phyloP scores from a whole-genome alignment of 2,888 invertebrate species.

The Cremastinae sp. region DNA sequence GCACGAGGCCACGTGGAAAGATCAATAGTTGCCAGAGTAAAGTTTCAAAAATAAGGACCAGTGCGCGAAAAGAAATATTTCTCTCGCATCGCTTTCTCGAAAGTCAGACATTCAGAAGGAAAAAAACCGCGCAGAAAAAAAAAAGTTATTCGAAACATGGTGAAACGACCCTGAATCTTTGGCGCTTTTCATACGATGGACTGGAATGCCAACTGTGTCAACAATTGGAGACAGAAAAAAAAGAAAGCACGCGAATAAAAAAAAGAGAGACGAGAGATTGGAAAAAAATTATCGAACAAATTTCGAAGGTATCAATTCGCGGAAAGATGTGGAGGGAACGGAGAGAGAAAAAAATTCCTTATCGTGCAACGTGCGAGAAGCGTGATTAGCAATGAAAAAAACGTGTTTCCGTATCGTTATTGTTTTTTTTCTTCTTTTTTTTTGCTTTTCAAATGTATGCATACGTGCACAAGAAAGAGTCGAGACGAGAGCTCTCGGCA shows the following conservation, averaged over 20 bases:
- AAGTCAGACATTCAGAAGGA: neutral
- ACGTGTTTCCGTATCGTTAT: no score
- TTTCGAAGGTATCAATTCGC: no score
- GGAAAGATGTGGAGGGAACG: constrained; percentile 2
- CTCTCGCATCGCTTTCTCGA: neutral
- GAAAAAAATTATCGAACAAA: neutral
- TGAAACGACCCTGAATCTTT: neutral
- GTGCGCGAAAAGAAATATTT: neutral
- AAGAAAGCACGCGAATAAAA: neutral
- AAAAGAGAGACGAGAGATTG: neutral
- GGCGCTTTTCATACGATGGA: constrained; percentile 8
- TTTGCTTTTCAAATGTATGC: neutral
- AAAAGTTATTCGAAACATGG: neutral
- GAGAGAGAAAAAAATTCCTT: neutral
- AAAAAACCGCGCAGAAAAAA: no score
- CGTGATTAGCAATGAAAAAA: no score
- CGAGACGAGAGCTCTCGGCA: constrained; percentile 18
- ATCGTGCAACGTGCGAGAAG: no score
- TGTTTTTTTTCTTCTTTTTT: no score
- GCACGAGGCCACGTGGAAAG: constrained; percentile 24
- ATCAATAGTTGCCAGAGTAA: constrained; percentile 25
- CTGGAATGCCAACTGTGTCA: constrained; percentile 27
- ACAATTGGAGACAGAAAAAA: neutral
- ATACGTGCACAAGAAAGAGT: neutral
- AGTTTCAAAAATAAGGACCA: neutral